These are phyloP conservation scores for Porites australiensis DNA, from an alignment of 64 coral and sea anemone genomes.

Conservation along the genomic window DNA sequence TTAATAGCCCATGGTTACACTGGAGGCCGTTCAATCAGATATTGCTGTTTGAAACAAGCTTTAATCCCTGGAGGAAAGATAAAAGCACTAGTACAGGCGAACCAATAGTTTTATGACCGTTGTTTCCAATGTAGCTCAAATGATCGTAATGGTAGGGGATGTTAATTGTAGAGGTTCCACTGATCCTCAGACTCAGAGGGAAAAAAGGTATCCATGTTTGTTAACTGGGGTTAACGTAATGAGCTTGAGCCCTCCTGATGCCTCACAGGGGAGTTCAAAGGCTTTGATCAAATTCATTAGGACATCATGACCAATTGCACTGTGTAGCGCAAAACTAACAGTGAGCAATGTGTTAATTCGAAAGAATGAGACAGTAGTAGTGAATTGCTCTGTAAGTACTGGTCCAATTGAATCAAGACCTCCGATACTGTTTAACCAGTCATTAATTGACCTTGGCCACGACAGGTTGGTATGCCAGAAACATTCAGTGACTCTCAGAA, in stretches of 20 bases:
- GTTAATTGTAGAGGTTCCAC: background rate
- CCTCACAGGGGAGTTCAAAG: constrained; percentile 11
- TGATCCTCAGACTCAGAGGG: too few species aligned
- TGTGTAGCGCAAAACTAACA: constrained; percentile 69
- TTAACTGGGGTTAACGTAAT: background rate
- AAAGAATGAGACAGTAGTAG: constrained; percentile 43
- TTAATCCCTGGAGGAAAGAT: background rate
- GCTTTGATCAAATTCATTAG: constrained; percentile 50
- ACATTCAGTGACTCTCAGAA: constrained; percentile 42
- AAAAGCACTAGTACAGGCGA: background rate
- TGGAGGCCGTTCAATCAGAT: constrained; percentile 21
- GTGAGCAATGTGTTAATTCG: constrained; percentile 42
- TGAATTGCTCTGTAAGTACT: constrained; percentile 50
- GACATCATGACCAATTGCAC: constrained; percentile 36
- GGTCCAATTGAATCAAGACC: constrained; percentile 35
- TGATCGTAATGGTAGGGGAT: constrained; percentile 59
- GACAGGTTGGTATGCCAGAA: constrained; percentile 43
- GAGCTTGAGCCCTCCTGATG: background rate
- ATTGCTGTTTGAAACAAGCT: constrained; percentile 42
- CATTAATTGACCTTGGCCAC: constrained; percentile 2
- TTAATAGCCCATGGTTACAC: background rate
- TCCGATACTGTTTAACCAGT: constrained; percentile 64
- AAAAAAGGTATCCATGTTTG: constrained; percentile 46
- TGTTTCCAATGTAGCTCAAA: constrained; percentile 67
- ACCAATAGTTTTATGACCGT: constrained; percentile 41